Percentiles rank a stretch among this genome's conserved stretches.
Conservation (phyloP, 2,113 vertebrate species). For the Petrocephalus zakoni region DNA sequence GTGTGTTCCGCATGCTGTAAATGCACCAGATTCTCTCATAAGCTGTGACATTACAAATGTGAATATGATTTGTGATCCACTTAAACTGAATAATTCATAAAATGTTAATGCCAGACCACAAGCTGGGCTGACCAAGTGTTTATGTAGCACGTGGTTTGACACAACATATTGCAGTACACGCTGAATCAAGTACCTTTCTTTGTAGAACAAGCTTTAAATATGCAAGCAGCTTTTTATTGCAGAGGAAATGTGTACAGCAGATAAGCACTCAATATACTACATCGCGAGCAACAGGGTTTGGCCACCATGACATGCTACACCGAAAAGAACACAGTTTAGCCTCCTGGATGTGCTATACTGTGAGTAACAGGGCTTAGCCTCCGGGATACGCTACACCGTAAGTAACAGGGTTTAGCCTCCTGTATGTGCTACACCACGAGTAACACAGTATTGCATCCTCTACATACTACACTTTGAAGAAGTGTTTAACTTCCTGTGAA, state of each 20-base stretch:
- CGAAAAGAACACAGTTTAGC: not conserved
- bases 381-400: not conserved
- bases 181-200: not conserved
- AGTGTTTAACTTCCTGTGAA: not conserved
- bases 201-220: not conserved
- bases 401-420: not conserved
- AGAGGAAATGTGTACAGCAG: not conserved
- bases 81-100: not conserved
- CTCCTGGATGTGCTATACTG: not conserved
- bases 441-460: not conserved
- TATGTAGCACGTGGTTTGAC: not conserved
- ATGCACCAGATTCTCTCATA: not conserved
- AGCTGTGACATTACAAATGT: not conserved
- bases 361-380: not conserved
- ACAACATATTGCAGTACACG: not conserved
- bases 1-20: not conserved
- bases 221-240: not conserved
- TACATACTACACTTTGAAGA: not conserved
- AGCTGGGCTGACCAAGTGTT: not conserved
- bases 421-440: not conserved
- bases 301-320: not conserved
- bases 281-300: not conserved
- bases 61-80: not conserved
- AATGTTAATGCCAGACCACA: constrained; percentile 3
- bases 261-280: not conserved